Evolutionary conservation across 2,113 vertebrate genomes (phyloP).

Genomic region (Cyprinodon brontotheroides): DNA sequence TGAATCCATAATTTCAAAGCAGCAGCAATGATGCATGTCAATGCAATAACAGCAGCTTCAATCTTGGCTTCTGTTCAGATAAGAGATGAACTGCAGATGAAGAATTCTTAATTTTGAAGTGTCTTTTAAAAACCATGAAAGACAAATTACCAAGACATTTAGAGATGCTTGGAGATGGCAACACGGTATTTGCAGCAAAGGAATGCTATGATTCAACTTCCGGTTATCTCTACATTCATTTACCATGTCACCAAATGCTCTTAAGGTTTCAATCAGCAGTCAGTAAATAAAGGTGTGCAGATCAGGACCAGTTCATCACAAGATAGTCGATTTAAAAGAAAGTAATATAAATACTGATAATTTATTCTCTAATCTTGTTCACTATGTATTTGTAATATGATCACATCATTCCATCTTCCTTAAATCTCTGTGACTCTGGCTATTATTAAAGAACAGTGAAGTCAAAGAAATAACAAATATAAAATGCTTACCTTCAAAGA

Average conservation of each 20-base stretch:
- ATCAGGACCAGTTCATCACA: not conserved
- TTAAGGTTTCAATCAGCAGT: not conserved
- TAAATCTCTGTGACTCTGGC: not conserved
- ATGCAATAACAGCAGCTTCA: not conserved
- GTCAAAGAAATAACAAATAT: not conserved
- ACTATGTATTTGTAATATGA: not conserved
- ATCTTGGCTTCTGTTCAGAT: not conserved
- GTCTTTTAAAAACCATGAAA: not conserved
- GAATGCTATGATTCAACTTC: no score
- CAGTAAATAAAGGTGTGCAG: not conserved
- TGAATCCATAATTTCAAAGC: not conserved
- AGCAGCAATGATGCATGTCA: not conserved
- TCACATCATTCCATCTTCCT: not conserved
- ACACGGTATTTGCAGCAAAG: no score
- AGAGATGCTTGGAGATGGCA: no score
- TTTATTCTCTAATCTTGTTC: not conserved
- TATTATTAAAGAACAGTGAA: not conserved
- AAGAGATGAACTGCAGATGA: not conserved
- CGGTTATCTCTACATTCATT: not conserved
- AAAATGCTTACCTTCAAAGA: conserved; percentile 59
- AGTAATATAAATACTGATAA: not conserved
- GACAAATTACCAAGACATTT: not conserved
- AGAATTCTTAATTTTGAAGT: not conserved
- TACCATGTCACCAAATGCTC: not conserved
- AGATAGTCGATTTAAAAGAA: not conserved